Percentiles rank a stretch among this genome's conserved stretches.
These are phyloP conservation scores for Chrysemys picta DNA, from an alignment of 2,113 vertebrate species.

Conservation along the genomic window DNA sequence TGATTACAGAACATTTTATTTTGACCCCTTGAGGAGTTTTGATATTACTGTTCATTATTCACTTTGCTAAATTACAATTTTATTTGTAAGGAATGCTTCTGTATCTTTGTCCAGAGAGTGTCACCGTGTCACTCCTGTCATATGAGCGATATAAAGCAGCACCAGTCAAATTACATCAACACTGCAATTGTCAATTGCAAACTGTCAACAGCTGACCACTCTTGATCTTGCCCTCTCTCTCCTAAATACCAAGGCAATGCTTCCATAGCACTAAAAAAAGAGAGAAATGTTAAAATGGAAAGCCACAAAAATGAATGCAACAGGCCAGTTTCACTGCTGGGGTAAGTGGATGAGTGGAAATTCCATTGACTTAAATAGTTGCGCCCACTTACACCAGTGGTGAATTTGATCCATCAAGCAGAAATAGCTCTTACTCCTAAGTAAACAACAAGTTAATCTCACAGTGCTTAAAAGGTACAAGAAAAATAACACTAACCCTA, in stretches of 20 bases:
- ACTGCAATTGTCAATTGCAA: background rate
- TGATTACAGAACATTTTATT: background rate
- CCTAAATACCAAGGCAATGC: background rate
- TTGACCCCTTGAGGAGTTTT: background rate
- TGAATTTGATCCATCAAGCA: background rate
- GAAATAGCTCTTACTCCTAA: background rate
- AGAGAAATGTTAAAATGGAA: background rate
- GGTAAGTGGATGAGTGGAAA: background rate
- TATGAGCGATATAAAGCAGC: background rate
- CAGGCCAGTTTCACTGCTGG: background rate
- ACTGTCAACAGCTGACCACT: background rate
- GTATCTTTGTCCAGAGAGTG: background rate
- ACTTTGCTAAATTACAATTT: background rate
- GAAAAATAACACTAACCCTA: background rate
- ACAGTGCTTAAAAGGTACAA: background rate
- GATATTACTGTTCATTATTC: background rate
- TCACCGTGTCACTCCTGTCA: accelerated
- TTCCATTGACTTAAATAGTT: background rate
- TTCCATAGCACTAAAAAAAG: background rate
- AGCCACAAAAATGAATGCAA: background rate
- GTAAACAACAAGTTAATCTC: background rate
- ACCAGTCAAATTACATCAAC: background rate
- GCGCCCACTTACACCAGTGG: background rate
- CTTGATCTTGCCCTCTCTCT: background rate
- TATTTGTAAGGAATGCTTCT: background rate